Base-by-base conservation (phyloP, 2,888 invertebrate species). In the Ernsta delagoae region DNA sequence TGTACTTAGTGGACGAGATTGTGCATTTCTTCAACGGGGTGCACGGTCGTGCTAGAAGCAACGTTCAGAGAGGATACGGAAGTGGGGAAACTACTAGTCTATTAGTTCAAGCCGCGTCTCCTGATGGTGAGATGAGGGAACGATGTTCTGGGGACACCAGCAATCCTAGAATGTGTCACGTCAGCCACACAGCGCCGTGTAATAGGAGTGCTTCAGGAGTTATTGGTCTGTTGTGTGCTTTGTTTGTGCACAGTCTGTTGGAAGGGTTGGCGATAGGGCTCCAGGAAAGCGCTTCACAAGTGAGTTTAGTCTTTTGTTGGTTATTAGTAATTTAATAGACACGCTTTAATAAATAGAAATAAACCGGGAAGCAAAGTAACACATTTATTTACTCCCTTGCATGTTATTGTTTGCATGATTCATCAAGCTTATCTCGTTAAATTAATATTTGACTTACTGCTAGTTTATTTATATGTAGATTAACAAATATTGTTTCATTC, bases 221-320 rank as follows among this genome's bases (percentile, higher is more conserved):
- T 7, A 79, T 96, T 9, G 96, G 97, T 0, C 86, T 97, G 61
- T 88, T 97, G 24, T 90, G 95, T 39, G 97, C 97, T 0, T 84
- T 98, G 64, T 96, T 96, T 0, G 94, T 97, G 71, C 98, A 98
- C 78, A 96, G 97, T 16, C 85, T 97, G 11, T 88, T 97, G 72
- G 97, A 98, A 83, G 98, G 98, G 1, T 83, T 97, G 64, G 97
- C 97, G 0, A 96, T 98, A 77, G 98, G 98, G 0, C 88, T 98
- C 48, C 97, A 97, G 83, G 93, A 94, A 67, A 92, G 94, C 11
- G 81, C 95, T 11, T 85, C 94, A 2, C 95, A 95, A 92, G 97
- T 96, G 82, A 48, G 61, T 1, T 11, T 45, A 0, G 5, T 48
- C 12, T 12, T 48, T 48, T 39, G 4, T n/a, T n/a, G n/a, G n/a